phyloP scores from a whole-genome alignment of 64 coral and sea anemone species.

The Porites australiensis region DNA sequence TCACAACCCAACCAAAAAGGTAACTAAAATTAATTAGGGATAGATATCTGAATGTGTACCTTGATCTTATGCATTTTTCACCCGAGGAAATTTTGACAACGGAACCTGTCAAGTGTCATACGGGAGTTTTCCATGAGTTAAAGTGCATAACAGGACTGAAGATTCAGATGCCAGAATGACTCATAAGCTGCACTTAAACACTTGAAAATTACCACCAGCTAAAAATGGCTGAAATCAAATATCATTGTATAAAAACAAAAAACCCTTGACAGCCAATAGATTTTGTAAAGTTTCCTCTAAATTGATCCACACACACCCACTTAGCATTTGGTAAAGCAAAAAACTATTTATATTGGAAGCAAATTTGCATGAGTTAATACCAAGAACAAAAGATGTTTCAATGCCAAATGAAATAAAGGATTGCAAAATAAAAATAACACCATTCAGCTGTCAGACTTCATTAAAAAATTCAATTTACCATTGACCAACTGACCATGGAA shows the following conservation, averaged over 20 bases:
- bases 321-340: background rate
- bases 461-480: slow-evolving; percentile 33
- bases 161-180: background rate
- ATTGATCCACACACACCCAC: background rate
- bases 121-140: background rate
- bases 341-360: background rate
- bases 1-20: background rate
- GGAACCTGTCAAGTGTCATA: background rate
- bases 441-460: slow-evolving; percentile 15
- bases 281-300: background rate
- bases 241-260: background rate
- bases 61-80: slow-evolving; percentile 43
- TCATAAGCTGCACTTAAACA: background rate
- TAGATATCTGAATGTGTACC: background rate
- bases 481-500: background rate
- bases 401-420: background rate
- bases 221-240: slow-evolving; percentile 11
- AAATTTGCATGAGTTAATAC: slow-evolving; percentile 34
- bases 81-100: background rate
- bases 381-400: slow-evolving; percentile 31
- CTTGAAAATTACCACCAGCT: slow-evolving; percentile 14
- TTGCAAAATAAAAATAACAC: background rate
- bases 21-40: background rate
- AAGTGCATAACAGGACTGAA: background rate
- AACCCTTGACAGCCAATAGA: slow-evolving; percentile 17